Conservation (phyloP, 2,797 vertebrate genomes). For the Sebastes cheni region DNA sequence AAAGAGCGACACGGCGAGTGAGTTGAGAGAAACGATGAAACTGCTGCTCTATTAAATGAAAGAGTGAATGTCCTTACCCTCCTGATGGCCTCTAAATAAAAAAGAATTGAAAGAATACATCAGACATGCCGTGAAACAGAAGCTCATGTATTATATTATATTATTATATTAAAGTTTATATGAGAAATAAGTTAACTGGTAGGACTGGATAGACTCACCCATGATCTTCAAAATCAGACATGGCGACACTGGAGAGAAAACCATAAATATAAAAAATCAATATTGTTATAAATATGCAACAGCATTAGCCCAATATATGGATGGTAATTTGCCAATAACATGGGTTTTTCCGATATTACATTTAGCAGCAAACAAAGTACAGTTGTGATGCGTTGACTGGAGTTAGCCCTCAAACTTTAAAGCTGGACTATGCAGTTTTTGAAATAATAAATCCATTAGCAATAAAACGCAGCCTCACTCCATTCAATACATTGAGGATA, state of each 20-base stretch:
- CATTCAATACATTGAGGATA: not conserved
- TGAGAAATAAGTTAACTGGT: not conserved
- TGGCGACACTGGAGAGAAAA: conserved; percentile 54
- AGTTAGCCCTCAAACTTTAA: not conserved
- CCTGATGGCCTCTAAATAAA: conserved; percentile 60
- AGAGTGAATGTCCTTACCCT: conserved; percentile 57
- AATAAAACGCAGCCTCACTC: not conserved
- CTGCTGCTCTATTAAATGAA: not conserved
- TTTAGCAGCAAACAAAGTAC: not conserved
- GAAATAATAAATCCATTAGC: not conserved
- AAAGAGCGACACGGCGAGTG: not conserved
- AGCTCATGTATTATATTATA: not conserved
- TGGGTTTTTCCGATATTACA: not conserved
- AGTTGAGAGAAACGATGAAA: not conserved
- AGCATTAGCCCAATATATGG: not conserved
- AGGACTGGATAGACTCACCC: conserved; percentile 59
- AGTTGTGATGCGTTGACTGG: not conserved
- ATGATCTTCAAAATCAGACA: conserved; percentile 71
- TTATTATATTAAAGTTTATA: not conserved
- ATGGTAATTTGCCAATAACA: not conserved
- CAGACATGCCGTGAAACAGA: not conserved
- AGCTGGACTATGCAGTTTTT: not conserved
- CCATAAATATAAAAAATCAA: not conserved
- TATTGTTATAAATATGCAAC: not conserved
- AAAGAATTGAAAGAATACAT: not conserved